Evolutionary conservation across 2,113 vertebrate species (phyloP).

Genomic region (Sinocyclocheilus rhinocerous): DNA sequence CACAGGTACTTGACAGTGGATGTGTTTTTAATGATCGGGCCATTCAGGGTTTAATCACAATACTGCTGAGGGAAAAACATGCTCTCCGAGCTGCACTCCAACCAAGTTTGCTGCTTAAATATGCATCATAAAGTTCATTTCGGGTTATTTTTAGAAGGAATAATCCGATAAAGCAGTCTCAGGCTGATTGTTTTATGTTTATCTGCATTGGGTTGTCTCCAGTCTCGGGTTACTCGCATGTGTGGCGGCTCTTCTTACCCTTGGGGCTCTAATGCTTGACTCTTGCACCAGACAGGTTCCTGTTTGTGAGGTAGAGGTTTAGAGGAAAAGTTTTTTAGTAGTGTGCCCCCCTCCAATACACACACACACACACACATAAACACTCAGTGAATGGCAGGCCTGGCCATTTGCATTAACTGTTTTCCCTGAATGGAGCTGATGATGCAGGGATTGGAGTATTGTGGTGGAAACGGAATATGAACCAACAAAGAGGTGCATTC

Average conservation of each 20-base stretch:
- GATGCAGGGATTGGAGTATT: conserved; percentile 77
- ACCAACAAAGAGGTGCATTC: conserved; percentile 77
- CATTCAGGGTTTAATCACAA: conserved; percentile 68
- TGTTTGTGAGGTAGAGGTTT: conserved; percentile 44
- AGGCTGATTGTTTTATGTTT: conserved; percentile 30
- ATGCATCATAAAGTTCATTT: conserved; percentile 4
- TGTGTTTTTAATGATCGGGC: conserved; percentile 73
- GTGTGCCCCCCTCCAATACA: conserved; percentile 43
- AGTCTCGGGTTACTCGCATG: conserved; percentile 35
- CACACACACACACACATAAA: background rate
- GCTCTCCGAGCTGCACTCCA: background rate
- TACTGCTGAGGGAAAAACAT: conserved; percentile 59
- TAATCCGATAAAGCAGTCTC: conserved; percentile 7
- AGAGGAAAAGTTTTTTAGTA: conserved; percentile 40
- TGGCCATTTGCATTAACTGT: conserved; percentile 81
- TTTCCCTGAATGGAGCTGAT: conserved; percentile 81
- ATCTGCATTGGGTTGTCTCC: conserved; percentile 27
- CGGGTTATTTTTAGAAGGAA: background rate
- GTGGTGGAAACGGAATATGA: conserved; percentile 82
- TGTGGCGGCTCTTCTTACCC: conserved; percentile 11
- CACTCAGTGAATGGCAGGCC: conserved; percentile 61
- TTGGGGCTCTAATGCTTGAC: conserved; percentile 27
- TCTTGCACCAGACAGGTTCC: conserved; percentile 41
- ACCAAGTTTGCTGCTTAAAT: conserved; percentile 13
- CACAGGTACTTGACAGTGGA: conserved; percentile 75